Evolutionary conservation across 2,113 vertebrate species (phyloP).

Genomic region (Hippocampus zosterae): DNA sequence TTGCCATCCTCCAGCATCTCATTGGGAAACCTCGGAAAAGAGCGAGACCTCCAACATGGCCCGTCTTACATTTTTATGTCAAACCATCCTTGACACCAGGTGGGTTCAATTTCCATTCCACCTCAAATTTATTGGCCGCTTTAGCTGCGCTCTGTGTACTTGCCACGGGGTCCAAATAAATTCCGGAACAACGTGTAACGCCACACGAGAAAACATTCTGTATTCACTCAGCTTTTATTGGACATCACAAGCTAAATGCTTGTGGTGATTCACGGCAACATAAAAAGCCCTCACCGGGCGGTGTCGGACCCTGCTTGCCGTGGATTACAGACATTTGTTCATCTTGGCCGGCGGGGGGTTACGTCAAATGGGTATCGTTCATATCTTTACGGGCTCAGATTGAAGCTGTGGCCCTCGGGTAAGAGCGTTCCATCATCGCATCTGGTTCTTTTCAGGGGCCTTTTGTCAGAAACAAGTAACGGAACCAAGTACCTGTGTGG

Average conservation of each 20-base stretch:
- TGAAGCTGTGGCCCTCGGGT: neutral
- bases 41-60: conserved; percentile 16
- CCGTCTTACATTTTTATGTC: conserved; percentile 8
- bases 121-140: conserved; percentile 41
- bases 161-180: conserved; percentile 24
- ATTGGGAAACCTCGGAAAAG: neutral
- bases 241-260: conserved; percentile 12
- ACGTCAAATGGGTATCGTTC: neutral
- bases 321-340: conserved; percentile 9
- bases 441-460: neutral
- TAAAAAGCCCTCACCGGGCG: conserved; percentile 17
- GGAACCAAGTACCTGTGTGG: neutral
- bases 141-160: conserved; percentile 24
- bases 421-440: neutral
- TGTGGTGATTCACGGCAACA: conserved; percentile 8
- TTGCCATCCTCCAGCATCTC: neutral
- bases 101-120: conserved; percentile 36
- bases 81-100: conserved; percentile 28
- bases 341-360: neutral
- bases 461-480: neutral
- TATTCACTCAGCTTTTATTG: conserved; percentile 20
- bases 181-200: conserved; percentile 17
- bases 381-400: neutral
- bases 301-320: conserved; percentile 19
- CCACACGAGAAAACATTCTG: conserved; percentile 15